Conservation (phyloP, 2,888 invertebrate species). For the Tetragonisca angustula region DNA sequence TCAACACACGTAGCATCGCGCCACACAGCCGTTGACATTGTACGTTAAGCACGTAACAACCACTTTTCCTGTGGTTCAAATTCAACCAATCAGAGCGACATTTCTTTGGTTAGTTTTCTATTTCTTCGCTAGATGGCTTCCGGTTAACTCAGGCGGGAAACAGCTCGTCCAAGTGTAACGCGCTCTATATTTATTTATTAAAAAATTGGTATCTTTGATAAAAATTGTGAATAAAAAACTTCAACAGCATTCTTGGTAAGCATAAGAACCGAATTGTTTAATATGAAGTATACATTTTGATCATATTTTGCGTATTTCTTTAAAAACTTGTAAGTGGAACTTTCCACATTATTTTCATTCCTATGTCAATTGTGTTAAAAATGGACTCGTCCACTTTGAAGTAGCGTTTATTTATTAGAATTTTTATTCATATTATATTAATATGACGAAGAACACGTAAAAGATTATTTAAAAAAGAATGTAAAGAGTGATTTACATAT, state of each 20-base stretch:
- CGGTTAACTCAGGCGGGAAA: neutral
- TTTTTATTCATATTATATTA: neutral
- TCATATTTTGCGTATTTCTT: neutral
- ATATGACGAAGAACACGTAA: neutral
- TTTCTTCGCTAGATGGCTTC: neutral
- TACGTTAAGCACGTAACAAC: conserved; percentile 38
- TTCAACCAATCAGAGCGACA: conserved; percentile 39
- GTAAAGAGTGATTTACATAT: neutral
- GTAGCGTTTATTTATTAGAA: neutral
- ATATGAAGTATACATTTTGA: neutral
- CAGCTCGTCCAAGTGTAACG: too few species aligned
- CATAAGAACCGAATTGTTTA: neutral
- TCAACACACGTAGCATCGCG: conserved; percentile 7
- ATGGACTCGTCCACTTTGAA: neutral
- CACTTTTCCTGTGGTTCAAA: conserved; percentile 51
- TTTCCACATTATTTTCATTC: neutral
- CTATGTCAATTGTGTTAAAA: neutral
- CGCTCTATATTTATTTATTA: neutral
- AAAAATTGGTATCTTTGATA: neutral
- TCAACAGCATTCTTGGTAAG: neutral
- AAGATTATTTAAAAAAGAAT: neutral
- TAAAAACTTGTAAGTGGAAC: neutral
- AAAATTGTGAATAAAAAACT: neutral
- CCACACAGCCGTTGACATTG: conserved; percentile 48
- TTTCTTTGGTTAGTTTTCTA: neutral